Base-by-base conservation (phyloP, 2,888 invertebrate genomes). In the Resseliella maxima region DNA sequence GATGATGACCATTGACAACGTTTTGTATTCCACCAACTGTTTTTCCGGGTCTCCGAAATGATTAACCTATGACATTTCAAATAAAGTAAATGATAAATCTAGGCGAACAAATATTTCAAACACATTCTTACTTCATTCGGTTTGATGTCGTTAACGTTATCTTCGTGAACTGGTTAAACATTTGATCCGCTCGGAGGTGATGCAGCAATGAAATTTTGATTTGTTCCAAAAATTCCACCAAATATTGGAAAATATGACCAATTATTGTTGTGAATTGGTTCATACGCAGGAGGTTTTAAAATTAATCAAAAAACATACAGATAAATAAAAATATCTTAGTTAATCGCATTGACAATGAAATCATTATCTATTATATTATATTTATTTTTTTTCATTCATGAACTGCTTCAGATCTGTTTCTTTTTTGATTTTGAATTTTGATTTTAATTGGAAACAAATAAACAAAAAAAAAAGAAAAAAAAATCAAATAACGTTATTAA, bases 1-100 rank as follows among this genome's bases (percentile, higher is more conserved):
- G 72, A 31, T 72, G 31, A n/a, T 31, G n/a, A 31, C 72, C 72
- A 31, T 72, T 15, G 31, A 35, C 72, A 18, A 31, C 15, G 15
- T 72, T 72, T 15, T 72, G 72, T 35, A 72, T 72, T 72, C 72
- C 72, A 31, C 72, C 72, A 31, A 72, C 27, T 15, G 72, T 31
- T 72, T 31, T 72, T 3, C 72, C 72, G 3, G 35, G 27, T 18
- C 31, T 72, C 72, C 72, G n/a, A n/a, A 72, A 31, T 15, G 10
- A 72, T 72, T 18, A 15, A 72, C 15, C 72, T 35, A n/a, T 31
- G 15, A 6, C 8, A 59, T 59, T 59, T 35, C n/a, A 31, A 31
- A 31, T 72, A 8, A 24, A 59, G n/a, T 59, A 6, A 59, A 59
- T 59, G 1, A n/a, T 59, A 50, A 50, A 50, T 24, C 3, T 24